These are phyloP conservation scores for Pelmatolapia mariae DNA, from an alignment of 2,113 vertebrate species.

Conservation along the genomic window DNA sequence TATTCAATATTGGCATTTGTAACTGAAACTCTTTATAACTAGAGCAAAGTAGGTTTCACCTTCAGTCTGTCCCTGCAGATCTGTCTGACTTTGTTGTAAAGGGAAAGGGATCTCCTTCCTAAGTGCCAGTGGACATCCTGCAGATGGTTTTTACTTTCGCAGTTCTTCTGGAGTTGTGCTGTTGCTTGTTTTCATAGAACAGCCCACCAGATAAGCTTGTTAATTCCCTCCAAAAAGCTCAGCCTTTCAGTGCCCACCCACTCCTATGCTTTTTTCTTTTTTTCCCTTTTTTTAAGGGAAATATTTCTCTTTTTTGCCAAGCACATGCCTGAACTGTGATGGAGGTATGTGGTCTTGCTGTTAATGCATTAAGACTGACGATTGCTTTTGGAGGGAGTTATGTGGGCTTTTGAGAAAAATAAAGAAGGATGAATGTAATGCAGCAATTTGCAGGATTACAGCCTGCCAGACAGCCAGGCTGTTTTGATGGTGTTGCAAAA, in stretches of 20 bases:
- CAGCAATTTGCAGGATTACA: background rate
- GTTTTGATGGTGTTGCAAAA: background rate
- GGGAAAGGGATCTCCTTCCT: conserved; percentile 17
- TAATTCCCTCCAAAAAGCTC: conserved; percentile 45
- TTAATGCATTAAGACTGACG: conserved; percentile 4
- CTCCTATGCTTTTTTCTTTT: background rate
- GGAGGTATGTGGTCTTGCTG: conserved; percentile 10
- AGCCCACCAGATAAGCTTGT: conserved; percentile 48
- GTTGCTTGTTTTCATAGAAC: conserved; percentile 52
- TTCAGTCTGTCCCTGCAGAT: conserved; percentile 11
- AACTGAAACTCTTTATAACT: background rate
- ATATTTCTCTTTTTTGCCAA: conserved; percentile 2
- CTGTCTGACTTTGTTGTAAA: conserved; percentile 15
- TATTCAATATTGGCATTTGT: background rate
- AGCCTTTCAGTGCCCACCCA: conserved; percentile 32
- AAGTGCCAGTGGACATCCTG: conserved; percentile 48
- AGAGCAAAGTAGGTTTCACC: background rate
- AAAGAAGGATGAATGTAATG: background rate
- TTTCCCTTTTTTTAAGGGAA: background rate
- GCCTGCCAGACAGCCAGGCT: background rate
- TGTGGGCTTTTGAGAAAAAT: background rate
- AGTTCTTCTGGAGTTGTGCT: conserved; percentile 30
- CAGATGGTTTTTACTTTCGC: conserved; percentile 20
- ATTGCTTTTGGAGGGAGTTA: background rate
- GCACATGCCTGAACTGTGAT: conserved; percentile 18